A percentile compares a stretch with the other conserved stretches of the same genome.
Evolutionary conservation across 2,113 vertebrate species (phyloP).

Genomic region (Toxotes chatareus): DNA sequence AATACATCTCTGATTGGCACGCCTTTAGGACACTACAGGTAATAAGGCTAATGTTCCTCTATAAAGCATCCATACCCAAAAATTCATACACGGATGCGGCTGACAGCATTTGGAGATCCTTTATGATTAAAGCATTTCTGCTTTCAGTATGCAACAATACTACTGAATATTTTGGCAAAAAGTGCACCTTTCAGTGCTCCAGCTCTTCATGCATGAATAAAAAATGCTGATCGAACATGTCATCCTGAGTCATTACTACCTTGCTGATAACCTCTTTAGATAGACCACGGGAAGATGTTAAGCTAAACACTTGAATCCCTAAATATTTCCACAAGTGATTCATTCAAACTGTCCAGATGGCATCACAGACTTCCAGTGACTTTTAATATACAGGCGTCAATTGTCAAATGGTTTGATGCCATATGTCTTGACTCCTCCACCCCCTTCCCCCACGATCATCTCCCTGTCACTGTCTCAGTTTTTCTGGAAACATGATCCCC

Average conservation of each 20-base stretch:
- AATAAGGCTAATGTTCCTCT: conserved; percentile 7
- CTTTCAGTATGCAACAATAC: not conserved
- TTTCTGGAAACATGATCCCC: conserved; percentile 65
- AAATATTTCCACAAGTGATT: conserved; percentile 40
- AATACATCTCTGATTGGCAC: conserved; percentile 61
- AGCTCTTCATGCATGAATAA: conserved; percentile 50
- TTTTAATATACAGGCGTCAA: conserved; percentile 45
- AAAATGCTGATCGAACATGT: conserved; percentile 33
- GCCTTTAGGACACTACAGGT: conserved; percentile 31
- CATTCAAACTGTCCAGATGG: conserved; percentile 65
- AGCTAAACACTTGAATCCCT: conserved; percentile 40
- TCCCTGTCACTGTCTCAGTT: conserved; percentile 49
- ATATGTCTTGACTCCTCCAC: conserved; percentile 46
- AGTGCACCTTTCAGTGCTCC: conserved; percentile 8
- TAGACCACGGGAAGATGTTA: conserved; percentile 32
- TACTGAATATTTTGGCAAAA: not conserved
- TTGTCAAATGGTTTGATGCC: conserved; percentile 41
- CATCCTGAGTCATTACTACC: conserved; percentile 39
- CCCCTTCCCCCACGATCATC: conserved; percentile 31
- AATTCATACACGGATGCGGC: not conserved
- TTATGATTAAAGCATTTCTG: conserved; percentile 14
- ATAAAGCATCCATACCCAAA: not conserved
- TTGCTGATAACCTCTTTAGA: conserved; percentile 28
- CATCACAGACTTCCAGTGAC: conserved; percentile 45
- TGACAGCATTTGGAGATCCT: not conserved